phyloP scores from a whole-genome alignment of 2,797 vertebrate species.

The Psittacula echo region DNA sequence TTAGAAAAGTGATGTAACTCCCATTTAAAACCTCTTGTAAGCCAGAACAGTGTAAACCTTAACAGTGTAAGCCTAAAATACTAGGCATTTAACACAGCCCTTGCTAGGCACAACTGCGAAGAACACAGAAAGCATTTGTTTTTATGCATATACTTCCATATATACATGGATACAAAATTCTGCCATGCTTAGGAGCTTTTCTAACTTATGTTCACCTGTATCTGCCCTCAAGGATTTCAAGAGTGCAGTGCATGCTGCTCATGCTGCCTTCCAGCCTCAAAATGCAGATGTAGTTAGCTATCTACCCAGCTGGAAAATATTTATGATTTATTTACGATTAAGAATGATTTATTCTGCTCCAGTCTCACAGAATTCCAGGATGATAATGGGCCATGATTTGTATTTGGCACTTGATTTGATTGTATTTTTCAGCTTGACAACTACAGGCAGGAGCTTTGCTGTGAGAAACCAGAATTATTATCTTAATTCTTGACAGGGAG shows the following conservation, averaged over 20 bases:
- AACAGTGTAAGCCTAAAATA: not conserved
- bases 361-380: not conserved
- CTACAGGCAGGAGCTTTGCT: not conserved
- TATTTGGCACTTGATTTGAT: not conserved
- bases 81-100: not conserved
- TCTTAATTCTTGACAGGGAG: not conserved
- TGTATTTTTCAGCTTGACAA: not conserved
- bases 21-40: not conserved
- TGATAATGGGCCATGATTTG: not conserved
- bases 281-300: not conserved
- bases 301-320: not conserved
- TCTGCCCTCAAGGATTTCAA: not conserved
- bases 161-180: not conserved
- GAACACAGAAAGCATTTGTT: not conserved
- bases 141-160: not conserved
- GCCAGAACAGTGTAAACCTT: not conserved
- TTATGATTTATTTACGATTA: no score
- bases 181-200: not conserved
- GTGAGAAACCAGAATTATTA: not conserved
- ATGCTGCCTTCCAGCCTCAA: not conserved
- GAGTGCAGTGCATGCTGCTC: not conserved
- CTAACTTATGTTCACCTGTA: not conserved
- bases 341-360: not conserved
- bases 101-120: not conserved
- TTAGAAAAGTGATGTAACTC: not conserved